A percentile compares a stretch with the other conserved stretches of the same genome.
Conservation (phyloP, 2,797 vertebrate species). For the Eurystomus glaucurus region DNA sequence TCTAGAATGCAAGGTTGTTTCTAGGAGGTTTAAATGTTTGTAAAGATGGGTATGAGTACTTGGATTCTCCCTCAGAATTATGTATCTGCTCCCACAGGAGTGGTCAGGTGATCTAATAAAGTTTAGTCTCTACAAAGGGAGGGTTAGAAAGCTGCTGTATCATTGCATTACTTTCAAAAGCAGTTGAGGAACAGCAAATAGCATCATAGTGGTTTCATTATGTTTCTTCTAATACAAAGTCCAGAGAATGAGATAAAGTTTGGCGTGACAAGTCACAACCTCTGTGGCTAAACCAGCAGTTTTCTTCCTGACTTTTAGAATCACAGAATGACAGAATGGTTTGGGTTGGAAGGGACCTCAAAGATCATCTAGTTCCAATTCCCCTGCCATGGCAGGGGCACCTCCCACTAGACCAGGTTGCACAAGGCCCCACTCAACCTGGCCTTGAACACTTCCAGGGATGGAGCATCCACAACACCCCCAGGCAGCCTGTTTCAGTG, state of each 20-base stretch:
- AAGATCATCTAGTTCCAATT: no score
- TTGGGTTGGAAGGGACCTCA: no score
- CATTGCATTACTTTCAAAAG: neutral
- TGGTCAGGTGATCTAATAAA: neutral
- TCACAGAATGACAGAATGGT: no score
- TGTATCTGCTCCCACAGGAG: slow-evolving; percentile 7
- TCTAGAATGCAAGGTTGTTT: neutral
- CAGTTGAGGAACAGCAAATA: neutral
- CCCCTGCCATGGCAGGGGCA: no score
- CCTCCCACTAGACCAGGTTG: no score
- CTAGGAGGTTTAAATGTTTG: neutral
- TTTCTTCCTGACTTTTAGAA: neutral
- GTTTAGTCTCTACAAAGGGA: neutral
- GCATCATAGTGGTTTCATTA: neutral
- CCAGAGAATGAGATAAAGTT: neutral
- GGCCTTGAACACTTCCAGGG: no score
- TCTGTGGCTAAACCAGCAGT: neutral
- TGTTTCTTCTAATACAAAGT: neutral
- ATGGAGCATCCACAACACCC: no score
- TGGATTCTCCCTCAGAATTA: slow-evolving; percentile 53
- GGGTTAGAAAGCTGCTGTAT: neutral
- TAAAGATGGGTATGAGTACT: neutral
- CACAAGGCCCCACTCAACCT: no score
- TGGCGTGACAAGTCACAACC: neutral
- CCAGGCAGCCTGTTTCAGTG: no score